Evolutionary conservation across 2,888 invertebrate genomes (phyloP).

Genomic region (Oscheius sp.): DNA sequence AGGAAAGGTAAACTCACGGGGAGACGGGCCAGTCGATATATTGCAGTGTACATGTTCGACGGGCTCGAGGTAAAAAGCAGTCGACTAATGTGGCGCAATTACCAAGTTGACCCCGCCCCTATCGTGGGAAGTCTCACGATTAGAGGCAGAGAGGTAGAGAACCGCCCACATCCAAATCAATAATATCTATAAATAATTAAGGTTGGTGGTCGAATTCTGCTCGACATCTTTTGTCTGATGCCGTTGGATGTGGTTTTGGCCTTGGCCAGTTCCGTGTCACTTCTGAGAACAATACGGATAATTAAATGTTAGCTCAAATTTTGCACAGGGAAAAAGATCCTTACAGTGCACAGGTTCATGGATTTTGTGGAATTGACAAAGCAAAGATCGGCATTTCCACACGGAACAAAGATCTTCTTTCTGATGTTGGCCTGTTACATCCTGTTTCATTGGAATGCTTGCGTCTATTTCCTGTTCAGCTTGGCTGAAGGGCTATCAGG

Average conservation of each 20-base stretch:
- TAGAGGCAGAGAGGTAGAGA: constrained; percentile 2
- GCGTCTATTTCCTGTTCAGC: constrained; percentile 68
- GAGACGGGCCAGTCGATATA: background rate
- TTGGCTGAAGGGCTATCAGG: constrained; percentile 60
- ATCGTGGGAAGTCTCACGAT: constrained; percentile 10
- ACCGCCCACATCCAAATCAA: background rate
- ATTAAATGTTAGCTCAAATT: constrained; percentile 38
- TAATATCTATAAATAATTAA: background rate
- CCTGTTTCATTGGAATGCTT: constrained; percentile 68
- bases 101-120: constrained; percentile 33
- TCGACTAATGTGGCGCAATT: constrained; percentile 38
- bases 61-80: constrained; percentile 47
- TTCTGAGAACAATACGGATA: constrained; percentile 40
- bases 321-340: background rate
- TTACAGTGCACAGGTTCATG: constrained; percentile 49
- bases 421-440: constrained; percentile 51
- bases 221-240: constrained; percentile 55
- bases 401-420: constrained; percentile 63
- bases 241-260: constrained; percentile 60
- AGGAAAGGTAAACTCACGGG: constrained; percentile 62
- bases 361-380: constrained; percentile 51
- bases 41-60: constrained; percentile 51
- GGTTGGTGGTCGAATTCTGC: constrained; percentile 44
- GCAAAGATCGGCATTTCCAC: constrained; percentile 52
- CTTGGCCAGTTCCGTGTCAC: constrained; percentile 38